phyloP scores from a whole-genome alignment of 2,888 invertebrate genomes.

The Caenorhabditis imperialis region DNA sequence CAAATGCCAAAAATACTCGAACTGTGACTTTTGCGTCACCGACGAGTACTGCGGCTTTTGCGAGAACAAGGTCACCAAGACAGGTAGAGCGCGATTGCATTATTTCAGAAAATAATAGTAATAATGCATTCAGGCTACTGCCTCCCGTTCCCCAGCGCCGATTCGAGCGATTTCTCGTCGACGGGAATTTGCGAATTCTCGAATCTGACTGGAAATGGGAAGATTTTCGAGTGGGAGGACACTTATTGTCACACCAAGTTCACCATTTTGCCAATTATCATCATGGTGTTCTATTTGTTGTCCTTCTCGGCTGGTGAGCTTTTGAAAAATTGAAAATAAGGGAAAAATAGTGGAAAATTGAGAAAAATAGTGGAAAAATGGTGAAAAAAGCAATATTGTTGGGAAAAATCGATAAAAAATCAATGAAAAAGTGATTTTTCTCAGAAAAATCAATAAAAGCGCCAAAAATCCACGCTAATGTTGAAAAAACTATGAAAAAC shows the following conservation, averaged over 20 bases:
- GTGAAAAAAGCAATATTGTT: too few species aligned
- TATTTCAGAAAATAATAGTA: too few species aligned
- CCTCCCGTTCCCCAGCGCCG: slow-evolving; percentile 53
- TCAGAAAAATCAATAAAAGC: too few species aligned
- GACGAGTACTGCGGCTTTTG: slow-evolving; percentile 79
- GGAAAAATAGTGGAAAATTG: too few species aligned
- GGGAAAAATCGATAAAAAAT: too few species aligned
- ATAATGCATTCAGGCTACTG: slow-evolving; percentile 65
- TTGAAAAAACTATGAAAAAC: too few species aligned
- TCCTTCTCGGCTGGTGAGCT: slow-evolving; percentile 63
- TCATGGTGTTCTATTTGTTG: slow-evolving; percentile 72
- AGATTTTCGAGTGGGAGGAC: slow-evolving; percentile 62
- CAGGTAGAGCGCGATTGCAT: slow-evolving; percentile 30
- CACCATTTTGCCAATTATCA: slow-evolving; percentile 77
- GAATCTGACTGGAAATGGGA: slow-evolving; percentile 26
- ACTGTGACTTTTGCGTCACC: slow-evolving; percentile 80
- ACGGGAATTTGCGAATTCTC: slow-evolving; percentile 56
- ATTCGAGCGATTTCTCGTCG: slow-evolving; percentile 50
- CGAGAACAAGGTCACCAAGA: slow-evolving; percentile 49
- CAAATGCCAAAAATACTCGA: slow-evolving; percentile 58
- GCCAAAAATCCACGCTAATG: too few species aligned
- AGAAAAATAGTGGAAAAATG: too few species aligned
- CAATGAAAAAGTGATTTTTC: too few species aligned
- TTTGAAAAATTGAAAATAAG: too few species aligned
- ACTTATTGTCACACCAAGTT: slow-evolving; percentile 76